phyloP scores from a whole-genome alignment of 2,113 vertebrate species.

The Orcinus orca region DNA sequence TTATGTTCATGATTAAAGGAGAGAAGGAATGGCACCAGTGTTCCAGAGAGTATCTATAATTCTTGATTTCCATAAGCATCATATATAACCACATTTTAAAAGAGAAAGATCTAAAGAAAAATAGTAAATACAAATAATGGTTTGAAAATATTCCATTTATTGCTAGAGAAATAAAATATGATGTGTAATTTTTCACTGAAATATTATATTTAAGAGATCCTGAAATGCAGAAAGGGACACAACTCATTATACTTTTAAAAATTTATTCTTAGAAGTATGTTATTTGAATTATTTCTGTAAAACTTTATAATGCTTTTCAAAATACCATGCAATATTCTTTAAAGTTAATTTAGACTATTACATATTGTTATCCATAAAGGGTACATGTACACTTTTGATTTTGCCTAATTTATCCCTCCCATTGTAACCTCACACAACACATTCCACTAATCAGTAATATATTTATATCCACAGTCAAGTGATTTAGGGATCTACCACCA shows the following conservation, averaged over 20 bases:
- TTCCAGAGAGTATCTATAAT: background rate
- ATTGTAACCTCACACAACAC: background rate
- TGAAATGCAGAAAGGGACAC: background rate
- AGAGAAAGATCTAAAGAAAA: background rate
- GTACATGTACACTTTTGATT: background rate
- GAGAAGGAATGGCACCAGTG: too few relatives aligned
- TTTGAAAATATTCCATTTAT: background rate
- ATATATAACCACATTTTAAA: background rate
- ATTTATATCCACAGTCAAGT: background rate
- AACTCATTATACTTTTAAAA: background rate
- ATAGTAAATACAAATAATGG: background rate
- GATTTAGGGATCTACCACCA: background rate
- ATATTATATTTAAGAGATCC: background rate
- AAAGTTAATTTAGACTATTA: background rate
- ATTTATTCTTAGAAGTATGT: background rate
- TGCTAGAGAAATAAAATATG: background rate
- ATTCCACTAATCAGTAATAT: background rate
- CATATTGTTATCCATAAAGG: background rate
- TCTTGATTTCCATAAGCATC: background rate
- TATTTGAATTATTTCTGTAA: conserved; percentile 28
- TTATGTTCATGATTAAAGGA: background rate
- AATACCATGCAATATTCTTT: background rate
- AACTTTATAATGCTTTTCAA: background rate
- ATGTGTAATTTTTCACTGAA: background rate
- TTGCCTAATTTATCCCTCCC: background rate